phyloP scores from a whole-genome alignment of 2,797 vertebrate species.

The Coregonus suidteri region DNA sequence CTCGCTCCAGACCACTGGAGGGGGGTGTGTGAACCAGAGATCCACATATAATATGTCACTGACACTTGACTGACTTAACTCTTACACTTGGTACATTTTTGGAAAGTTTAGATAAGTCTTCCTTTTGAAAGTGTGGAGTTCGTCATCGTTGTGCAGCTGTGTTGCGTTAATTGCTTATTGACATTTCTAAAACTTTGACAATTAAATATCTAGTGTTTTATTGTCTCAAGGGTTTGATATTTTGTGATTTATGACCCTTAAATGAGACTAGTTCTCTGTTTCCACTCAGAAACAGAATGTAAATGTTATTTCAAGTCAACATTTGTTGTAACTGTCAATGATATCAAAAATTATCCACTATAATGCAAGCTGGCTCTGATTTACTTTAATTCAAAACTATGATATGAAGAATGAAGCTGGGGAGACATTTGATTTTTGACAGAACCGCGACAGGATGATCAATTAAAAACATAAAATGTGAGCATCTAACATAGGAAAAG shows the following conservation, averaged over 20 bases:
- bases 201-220: neutral
- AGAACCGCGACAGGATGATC: neutral
- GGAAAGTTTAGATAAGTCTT: too few relatives aligned
- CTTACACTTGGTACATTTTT: too few relatives aligned
- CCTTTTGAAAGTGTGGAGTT: too few relatives aligned
- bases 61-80: too few relatives aligned
- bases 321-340: neutral
- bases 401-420: neutral
- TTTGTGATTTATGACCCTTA: neutral
- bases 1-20: slow-evolving; percentile 39
- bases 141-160: neutral
- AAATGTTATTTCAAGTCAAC: neutral
- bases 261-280: neutral
- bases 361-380: neutral
- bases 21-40: neutral
- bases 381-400: neutral
- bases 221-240: neutral
- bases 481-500: neutral
- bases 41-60: neutral
- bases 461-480: neutral
- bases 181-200: neutral
- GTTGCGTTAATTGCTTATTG: neutral
- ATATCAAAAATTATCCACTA: neutral
- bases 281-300: neutral
- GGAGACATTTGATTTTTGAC: neutral